A percentile compares a stretch with the other conserved stretches of the same genome.
phyloP scores from a whole-genome alignment of 2,797 vertebrate species.

The Manis pentadactyla region DNA sequence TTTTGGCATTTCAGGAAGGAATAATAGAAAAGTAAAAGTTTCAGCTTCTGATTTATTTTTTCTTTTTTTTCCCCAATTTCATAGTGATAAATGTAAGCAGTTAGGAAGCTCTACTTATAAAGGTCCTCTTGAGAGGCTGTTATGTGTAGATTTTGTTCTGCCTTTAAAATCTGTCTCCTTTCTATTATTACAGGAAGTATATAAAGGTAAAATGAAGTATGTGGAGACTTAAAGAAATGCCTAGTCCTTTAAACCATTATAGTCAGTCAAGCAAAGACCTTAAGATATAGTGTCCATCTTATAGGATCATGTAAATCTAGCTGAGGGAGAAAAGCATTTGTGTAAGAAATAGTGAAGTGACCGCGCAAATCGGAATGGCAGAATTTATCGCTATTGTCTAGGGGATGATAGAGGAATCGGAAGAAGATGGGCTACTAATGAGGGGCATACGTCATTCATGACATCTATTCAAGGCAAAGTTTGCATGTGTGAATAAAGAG shows the following conservation, averaged over 20 bases:
- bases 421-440: background rate
- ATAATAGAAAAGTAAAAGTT: conserved; percentile 31
- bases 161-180: conserved; percentile 32
- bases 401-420: background rate
- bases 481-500: background rate
- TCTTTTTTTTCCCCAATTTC: background rate
- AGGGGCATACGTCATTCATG: background rate
- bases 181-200: conserved; percentile 43
- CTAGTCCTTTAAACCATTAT: background rate
- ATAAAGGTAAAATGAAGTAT: conserved; percentile 8
- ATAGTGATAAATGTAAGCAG: background rate
- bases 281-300: background rate
- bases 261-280: conserved; percentile 14
- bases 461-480: background rate
- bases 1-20: conserved; percentile 46
- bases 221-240: conserved; percentile 35
- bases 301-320: conserved; percentile 42
- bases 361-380: background rate
- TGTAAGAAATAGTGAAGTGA: conserved; percentile 18
- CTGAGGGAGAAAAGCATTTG: background rate
- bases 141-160: background rate
- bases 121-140: background rate
- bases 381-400: background rate
- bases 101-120: background rate
- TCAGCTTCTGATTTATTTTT: conserved; percentile 48